Base-by-base conservation (phyloP, 2,113 vertebrate species). In the Haemorhous mexicanus region DNA sequence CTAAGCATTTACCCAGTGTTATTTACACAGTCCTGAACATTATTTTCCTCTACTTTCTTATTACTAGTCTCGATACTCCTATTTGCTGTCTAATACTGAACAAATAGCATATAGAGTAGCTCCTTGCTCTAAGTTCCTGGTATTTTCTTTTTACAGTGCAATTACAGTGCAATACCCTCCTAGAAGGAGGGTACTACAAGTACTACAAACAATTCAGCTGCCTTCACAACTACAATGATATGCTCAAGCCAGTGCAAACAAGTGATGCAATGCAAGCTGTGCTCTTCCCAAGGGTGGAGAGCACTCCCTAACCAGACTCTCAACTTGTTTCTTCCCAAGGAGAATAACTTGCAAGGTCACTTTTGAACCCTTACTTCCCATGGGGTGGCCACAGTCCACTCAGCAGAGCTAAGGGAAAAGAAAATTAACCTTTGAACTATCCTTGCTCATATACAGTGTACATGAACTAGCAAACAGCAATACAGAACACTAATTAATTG, bases 191-290 rank as follows among this genome's bases (percentile, higher is more conserved):
- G 78, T 56, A 72, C 47, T 43, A 43, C 78, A 79, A 86, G 70
- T 63, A 72, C 62, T 58, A 59, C 56, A 82, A 73, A 81, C 41
- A 83, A 61, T 68, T 77, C 68, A 64, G n/a, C 61, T 90, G 79
- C 79, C 79, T 90, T 88, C 61, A 68, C 61, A 86, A 80, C 33
- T 32, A 59, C 68, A 94, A 74, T 19, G 69, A 63, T 23, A n/a
- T 6, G 17, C 56, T 89, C 1, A 3, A 87, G 92, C 88, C 92
- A 96, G 76, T 39, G 73, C 83, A 97, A 94, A 96, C 88, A 97
- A 95, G 73, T 95, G 93, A 95, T 72, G 93, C 73, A 93, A 90
- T 68, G 37, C 76, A 90, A 96, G 53, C 76, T 70, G 59, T 68
- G 69, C 5, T 87, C 83, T 81, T 93, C 90, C 76, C 80, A 70